phyloP scores from a whole-genome alignment of 2,797 vertebrate species.

The Tragopan temminckii region DNA sequence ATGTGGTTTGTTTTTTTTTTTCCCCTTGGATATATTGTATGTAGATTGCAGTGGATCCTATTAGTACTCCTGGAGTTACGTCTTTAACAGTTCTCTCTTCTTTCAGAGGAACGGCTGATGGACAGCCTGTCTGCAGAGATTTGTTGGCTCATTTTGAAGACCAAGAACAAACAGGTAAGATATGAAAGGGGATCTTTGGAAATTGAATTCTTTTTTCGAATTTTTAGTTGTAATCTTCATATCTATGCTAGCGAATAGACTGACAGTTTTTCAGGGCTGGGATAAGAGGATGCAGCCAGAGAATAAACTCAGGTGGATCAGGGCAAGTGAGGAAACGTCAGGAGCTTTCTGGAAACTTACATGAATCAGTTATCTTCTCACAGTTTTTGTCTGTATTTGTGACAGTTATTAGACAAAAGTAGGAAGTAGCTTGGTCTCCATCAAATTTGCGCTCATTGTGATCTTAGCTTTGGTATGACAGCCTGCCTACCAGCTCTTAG shows the following conservation, averaged over 20 bases:
- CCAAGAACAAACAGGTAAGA: conserved; percentile 40
- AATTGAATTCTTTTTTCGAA: not conserved
- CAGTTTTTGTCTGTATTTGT: not conserved
- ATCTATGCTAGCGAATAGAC: not conserved
- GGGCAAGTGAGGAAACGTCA: not conserved
- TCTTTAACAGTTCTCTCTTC: not conserved
- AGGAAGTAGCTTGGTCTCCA: not conserved
- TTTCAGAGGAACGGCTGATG: conserved; percentile 46
- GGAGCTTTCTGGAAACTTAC: not conserved
- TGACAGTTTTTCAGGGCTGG: not conserved
- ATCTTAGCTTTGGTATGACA: conserved; percentile 4
- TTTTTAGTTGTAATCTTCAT: not conserved
- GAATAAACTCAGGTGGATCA: not conserved
- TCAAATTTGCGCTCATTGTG: not conserved
- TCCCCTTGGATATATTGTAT: not conserved
- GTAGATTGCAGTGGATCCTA: not conserved
- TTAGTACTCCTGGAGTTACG: not conserved
- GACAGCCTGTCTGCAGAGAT: conserved; percentile 38
- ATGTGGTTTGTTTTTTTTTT: not conserved
- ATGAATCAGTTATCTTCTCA: not conserved
- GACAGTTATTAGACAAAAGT: not conserved
- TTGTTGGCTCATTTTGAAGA: not conserved
- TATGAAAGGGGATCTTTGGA: not conserved
- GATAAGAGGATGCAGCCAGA: not conserved
- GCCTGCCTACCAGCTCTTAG: not conserved